Base-by-base conservation (phyloP, 2,113 vertebrate genomes). In the Holacanthus passer region DNA sequence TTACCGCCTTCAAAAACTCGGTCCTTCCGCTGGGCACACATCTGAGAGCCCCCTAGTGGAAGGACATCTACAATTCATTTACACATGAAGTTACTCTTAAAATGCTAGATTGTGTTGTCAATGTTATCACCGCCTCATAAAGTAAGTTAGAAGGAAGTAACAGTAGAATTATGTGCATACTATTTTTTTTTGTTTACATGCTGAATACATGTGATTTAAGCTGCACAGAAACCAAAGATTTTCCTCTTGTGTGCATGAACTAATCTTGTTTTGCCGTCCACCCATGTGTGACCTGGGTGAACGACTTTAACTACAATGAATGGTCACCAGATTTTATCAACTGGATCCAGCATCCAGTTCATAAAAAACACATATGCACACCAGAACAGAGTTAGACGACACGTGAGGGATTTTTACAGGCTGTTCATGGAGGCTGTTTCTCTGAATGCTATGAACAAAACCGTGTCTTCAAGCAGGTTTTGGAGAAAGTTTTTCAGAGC, bases 1-100 rank as follows among this genome's bases (percentile, higher is more conserved):
- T 58, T 48, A 47, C 31, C 35, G 35, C 76, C 74, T 89, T 59
- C 24, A 35, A 70, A 71, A 58, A 9, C 4, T 77, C 39, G 41
- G 45, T 19, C n/a, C 29, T 43, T 64, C 37, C 29, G 35, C 67
- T 55, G 37, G 19, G 37, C 22, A 47, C 59, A 12, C 43, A 45
- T 67, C 20, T 55, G 47, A 1, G 27, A 56, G 64, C 2, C 39
- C 13, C 22, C 4, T 66, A 20, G 19, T 50, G 53, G 45, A 39
- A 43, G n/a, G 7, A 7, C 20, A 73, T 19, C 19, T 56, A 8
- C 17, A 50, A 13, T 77, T 47, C 17, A 39, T 85, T 70, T n/a
- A 52, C 6, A 79, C 0, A 5, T 82, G 8, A 27, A 14, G n/a
- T 24, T 3, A 5, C 58, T 48, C 4, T 48, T 53, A 8, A 77